phyloP scores from a whole-genome alignment of 2,797 vertebrate species.

The Darevskia nairensis region DNA sequence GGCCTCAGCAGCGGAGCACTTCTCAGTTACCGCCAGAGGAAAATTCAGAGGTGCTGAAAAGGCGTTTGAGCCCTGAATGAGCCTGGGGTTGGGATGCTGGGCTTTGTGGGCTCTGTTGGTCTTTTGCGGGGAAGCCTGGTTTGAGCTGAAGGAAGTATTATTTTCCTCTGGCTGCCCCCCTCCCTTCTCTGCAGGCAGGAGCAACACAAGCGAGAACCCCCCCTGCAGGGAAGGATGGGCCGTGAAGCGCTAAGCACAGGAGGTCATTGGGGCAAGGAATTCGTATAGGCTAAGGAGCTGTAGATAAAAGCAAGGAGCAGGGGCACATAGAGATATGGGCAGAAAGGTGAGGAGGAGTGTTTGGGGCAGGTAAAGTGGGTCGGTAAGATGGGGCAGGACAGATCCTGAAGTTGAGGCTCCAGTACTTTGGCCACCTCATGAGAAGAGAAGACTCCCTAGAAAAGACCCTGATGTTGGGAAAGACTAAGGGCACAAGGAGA shows the following conservation, averaged over 20 bases:
- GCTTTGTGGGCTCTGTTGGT: not conserved
- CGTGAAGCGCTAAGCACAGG: slow-evolving; percentile 49
- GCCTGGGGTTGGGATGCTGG: not conserved
- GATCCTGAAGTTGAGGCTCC: too few species aligned
- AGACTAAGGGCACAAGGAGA: too few species aligned
- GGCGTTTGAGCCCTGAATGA: not conserved
- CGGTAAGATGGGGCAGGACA: not conserved
- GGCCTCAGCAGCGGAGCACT: not conserved
- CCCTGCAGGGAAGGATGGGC: not conserved
- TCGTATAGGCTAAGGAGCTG: not conserved
- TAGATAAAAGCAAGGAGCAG: accelerated
- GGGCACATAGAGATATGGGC: not conserved
- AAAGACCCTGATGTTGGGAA: too few species aligned
- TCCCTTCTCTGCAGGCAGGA: slow-evolving; percentile 44
- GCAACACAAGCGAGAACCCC: not conserved
- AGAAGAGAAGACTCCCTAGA: too few species aligned
- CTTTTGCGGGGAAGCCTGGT: not conserved
- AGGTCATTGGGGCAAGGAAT: slow-evolving; percentile 8
- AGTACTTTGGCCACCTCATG: too few species aligned
- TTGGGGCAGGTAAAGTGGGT: not conserved
- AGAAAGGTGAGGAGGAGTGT: too few species aligned
- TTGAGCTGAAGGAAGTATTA: not conserved
- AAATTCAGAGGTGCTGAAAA: not conserved
- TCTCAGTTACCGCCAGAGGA: not conserved
- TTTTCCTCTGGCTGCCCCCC: not conserved